phyloP scores from a whole-genome alignment of 2,113 vertebrate genomes.

The Rhea americana region DNA sequence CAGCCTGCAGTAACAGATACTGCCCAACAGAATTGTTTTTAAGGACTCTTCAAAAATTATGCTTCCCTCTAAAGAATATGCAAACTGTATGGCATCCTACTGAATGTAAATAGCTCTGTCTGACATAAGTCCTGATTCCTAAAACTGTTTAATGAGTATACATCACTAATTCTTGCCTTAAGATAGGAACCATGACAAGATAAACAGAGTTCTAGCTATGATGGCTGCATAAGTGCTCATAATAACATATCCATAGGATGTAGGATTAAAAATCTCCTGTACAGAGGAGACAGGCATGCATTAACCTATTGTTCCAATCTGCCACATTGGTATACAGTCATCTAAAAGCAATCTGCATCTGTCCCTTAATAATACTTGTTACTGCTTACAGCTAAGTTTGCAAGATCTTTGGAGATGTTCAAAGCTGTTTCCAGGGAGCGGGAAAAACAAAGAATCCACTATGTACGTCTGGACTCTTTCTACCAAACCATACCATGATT shows the following conservation, averaged over 20 bases:
- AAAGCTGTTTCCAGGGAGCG: not conserved
- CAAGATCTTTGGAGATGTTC: conserved; percentile 7
- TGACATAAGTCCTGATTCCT: not conserved
- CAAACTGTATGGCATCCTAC: not conserved
- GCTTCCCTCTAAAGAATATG: not conserved
- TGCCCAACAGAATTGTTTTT: not conserved
- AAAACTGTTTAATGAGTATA: not conserved
- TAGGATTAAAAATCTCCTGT: not conserved
- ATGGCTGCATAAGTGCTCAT: not conserved
- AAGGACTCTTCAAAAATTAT: not conserved
- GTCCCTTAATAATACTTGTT: not conserved
- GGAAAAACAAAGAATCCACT: conserved; percentile 73
- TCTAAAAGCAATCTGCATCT: not conserved
- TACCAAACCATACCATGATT: conserved; percentile 75
- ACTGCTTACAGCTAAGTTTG: conserved; percentile 11
- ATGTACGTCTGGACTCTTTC: conserved; percentile 84
- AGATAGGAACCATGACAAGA: not conserved
- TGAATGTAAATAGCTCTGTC: not conserved
- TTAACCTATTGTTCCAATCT: not conserved
- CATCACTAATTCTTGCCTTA: not conserved
- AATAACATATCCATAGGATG: not conserved
- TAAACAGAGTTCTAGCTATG: not conserved
- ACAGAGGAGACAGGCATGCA: not conserved
- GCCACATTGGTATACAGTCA: not conserved
- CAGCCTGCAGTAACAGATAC: accelerated